phyloP scores from a whole-genome alignment of 2,797 vertebrate genomes.

The Semotilus atromaculatus region DNA sequence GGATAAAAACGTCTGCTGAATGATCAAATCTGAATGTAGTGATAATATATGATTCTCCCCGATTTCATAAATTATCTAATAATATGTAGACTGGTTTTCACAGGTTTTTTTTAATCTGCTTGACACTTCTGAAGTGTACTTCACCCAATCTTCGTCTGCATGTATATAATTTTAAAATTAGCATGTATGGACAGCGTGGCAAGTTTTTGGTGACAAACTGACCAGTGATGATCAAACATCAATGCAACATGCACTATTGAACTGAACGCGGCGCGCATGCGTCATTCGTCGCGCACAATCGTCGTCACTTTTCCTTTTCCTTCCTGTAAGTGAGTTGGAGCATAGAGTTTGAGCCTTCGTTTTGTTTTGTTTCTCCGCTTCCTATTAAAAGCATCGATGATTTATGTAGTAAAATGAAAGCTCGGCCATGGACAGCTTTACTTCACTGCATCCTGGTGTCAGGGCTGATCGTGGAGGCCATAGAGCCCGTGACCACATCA shows the following conservation, averaged over 20 bases:
- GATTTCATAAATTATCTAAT: background rate
- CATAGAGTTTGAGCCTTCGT: background rate
- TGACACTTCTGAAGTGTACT: too few species aligned
- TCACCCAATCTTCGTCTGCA: background rate
- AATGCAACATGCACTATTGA: background rate
- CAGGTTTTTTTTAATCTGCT: background rate
- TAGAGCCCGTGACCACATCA: slow-evolving; percentile 73
- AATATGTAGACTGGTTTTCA: background rate
- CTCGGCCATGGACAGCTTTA: slow-evolving; percentile 22
- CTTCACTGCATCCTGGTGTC: slow-evolving; percentile 43
- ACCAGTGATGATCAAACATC: background rate
- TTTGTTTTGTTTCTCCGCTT: background rate
- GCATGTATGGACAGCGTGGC: background rate
- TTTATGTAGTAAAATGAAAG: slow-evolving; percentile 65
- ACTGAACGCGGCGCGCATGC: background rate
- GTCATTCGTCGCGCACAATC: background rate
- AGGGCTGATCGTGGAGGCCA: slow-evolving; percentile 57
- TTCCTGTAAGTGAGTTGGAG: too few species aligned
- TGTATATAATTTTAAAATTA: background rate
- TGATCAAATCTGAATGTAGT: background rate
- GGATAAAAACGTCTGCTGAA: too few species aligned
- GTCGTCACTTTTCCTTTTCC: slow-evolving; percentile 17
- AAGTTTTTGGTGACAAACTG: background rate
- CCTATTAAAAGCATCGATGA: background rate
- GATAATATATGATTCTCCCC: background rate